A percentile compares a stretch with the other conserved stretches of the same genome.
Conservation (phyloP, 2,113 vertebrate species). For the Tiliqua scincoides region DNA sequence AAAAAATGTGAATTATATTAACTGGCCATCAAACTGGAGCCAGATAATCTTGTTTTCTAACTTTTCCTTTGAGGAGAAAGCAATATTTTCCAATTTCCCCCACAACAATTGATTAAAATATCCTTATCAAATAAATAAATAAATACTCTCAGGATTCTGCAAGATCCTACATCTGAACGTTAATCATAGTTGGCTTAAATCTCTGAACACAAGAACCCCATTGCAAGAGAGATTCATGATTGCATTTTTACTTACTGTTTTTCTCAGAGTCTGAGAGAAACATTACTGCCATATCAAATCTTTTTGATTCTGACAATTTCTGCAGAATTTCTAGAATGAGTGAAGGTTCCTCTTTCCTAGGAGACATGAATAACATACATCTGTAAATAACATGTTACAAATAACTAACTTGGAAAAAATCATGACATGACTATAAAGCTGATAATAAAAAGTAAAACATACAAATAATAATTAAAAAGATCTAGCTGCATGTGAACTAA, state of each 20-base stretch:
- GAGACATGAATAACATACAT: constrained; percentile 49
- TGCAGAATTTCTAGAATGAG: constrained; percentile 85
- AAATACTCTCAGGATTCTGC: not conserved
- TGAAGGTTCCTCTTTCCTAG: constrained; percentile 83
- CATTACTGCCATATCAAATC: constrained; percentile 96
- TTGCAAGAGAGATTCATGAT: not conserved
- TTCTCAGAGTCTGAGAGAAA: constrained; percentile 91
- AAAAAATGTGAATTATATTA: not conserved
- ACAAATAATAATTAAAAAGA: not conserved
- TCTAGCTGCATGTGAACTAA: not conserved
- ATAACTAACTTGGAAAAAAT: not conserved
- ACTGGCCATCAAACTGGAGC: not conserved
- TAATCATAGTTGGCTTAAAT: not conserved
- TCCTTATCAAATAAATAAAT: not conserved
- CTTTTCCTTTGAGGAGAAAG: too few species aligned
- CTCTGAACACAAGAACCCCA: not conserved
- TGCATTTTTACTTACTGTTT: constrained; percentile 79
- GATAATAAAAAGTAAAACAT: not conserved
- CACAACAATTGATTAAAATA: not conserved
- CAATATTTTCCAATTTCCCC: not conserved
- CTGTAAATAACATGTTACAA: constrained; percentile 51
- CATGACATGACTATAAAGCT: not conserved
- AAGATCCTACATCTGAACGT: not conserved
- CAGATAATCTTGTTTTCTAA: not conserved
- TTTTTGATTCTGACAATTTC: constrained; percentile 84